Percentiles rank a stretch among this genome's conserved stretches.
Conservation (phyloP, 2,797 vertebrate genomes). For the Centroberyx gerrardi region DNA sequence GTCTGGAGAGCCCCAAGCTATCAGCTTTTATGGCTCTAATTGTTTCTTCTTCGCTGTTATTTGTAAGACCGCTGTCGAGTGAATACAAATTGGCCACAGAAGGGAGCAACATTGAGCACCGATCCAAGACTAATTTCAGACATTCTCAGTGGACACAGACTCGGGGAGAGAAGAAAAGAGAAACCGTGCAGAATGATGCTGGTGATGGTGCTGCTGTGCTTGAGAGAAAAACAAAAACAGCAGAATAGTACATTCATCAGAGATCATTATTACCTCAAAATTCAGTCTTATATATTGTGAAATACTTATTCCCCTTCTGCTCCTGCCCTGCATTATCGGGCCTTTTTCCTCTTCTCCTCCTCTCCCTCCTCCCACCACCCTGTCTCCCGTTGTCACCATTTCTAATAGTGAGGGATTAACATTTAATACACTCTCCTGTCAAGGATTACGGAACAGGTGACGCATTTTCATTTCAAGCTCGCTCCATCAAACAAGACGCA, state of each 20-base stretch:
- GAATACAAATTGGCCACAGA: conserved; percentile 77
- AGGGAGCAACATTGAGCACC: conserved; percentile 60
- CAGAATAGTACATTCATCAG: conserved; percentile 37
- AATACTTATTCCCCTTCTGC: conserved; percentile 31
- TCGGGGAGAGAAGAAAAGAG: conserved; percentile 42
- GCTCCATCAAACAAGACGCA: conserved; percentile 43
- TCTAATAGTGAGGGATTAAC: conserved; percentile 76
- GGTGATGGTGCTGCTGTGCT: conserved; percentile 32
- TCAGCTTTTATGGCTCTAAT: conserved; percentile 78
- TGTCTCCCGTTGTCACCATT: conserved; percentile 55
- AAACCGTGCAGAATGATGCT: conserved; percentile 57
- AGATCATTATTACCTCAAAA: conserved; percentile 43
- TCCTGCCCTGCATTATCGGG: conserved; percentile 3
- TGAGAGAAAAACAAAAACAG: conserved; percentile 20
- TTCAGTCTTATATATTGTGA: conserved; percentile 7
- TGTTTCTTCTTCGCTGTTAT: conserved; percentile 77
- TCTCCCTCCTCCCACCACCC: not conserved
- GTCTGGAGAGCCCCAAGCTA: conserved; percentile 67
- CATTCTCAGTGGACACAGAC: conserved; percentile 54
- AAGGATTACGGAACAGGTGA: conserved; percentile 80
- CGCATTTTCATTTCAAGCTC: conserved; percentile 71
- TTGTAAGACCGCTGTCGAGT: conserved; percentile 68
- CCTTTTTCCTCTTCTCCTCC: conserved; percentile 11
- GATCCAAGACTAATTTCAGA: conserved; percentile 71
- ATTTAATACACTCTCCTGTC: conserved; percentile 75